Percentiles rank a stretch among this genome's conserved stretches.
Evolutionary conservation across 1,140 invertebrate species (phyloP).

Genomic region (Bicyclus anynana): DNA sequence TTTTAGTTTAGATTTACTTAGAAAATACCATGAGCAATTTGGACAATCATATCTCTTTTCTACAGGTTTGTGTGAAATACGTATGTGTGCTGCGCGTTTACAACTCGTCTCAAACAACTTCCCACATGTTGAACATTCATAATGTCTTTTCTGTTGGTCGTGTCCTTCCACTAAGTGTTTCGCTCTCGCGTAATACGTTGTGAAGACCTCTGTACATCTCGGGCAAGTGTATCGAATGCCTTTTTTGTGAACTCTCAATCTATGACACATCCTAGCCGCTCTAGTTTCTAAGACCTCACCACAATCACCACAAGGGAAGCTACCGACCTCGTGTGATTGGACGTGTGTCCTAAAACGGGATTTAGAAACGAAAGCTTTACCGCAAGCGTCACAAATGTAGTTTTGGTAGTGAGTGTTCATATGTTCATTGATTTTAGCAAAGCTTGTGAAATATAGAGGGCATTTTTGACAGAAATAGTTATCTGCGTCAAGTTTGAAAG

Average conservation of each 20-base stretch:
- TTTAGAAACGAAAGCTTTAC: slow-evolving; percentile 79
- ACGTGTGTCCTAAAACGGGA: slow-evolving; percentile 77
- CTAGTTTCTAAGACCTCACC: slow-evolving; percentile 80
- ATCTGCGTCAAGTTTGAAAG: slow-evolving; percentile 52
- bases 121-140: slow-evolving; percentile 41
- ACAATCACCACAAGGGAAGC: slow-evolving; percentile 88
- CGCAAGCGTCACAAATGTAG: slow-evolving; percentile 83
- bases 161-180: slow-evolving; percentile 59
- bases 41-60: slow-evolving; percentile 41
- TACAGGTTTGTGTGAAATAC: slow-evolving; percentile 32
- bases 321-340: slow-evolving; percentile 75
- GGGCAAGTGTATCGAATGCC: slow-evolving; percentile 65
- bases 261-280: slow-evolving; percentile 51
- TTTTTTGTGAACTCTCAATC: slow-evolving; percentile 48
- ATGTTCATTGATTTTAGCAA: slow-evolving; percentile 62
- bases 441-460: slow-evolving; percentile 36
- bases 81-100: slow-evolving; percentile 44
- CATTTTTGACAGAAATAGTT: slow-evolving; percentile 56
- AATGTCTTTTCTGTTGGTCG: slow-evolving; percentile 38
- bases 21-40: slow-evolving; percentile 37
- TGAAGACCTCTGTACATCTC: slow-evolving; percentile 56
- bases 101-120: slow-evolving; percentile 51
- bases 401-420: slow-evolving; percentile 68
- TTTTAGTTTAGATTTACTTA: slow-evolving; percentile 40
- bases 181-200: slow-evolving; percentile 50